Percentiles rank a stretch among this genome's conserved stretches.
Conservation (phyloP, 2,888 invertebrate genomes). For the Falcaria lacertinaria region DNA sequence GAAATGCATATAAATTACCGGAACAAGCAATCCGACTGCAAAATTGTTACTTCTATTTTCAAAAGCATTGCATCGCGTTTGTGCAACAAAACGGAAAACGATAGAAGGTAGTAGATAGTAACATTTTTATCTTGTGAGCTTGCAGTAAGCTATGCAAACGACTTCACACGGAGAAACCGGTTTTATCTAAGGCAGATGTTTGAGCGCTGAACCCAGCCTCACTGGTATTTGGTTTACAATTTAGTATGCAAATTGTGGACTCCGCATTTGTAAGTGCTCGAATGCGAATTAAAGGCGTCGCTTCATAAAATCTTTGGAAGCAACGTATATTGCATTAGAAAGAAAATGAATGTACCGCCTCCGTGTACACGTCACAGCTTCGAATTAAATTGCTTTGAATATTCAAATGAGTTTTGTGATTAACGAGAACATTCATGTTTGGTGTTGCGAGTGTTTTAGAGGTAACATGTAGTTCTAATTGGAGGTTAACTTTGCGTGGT, state of each 20-base stretch:
- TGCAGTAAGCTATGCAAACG: conserved; percentile 47
- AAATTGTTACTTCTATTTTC: conserved; percentile 21
- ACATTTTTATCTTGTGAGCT: conserved; percentile 43
- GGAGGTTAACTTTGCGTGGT: conserved; percentile 37
- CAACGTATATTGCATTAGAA: conserved; percentile 41
- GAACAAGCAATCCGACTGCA: conserved; percentile 10
- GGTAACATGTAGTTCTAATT: conserved; percentile 35
- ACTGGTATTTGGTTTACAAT: conserved; percentile 62
- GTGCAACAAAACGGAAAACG: conserved; percentile 18
- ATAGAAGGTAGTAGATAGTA: conserved; percentile 39
- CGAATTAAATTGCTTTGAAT: conserved; percentile 47
- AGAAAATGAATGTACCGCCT: conserved; percentile 37
- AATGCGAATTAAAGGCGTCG: conserved; percentile 48
- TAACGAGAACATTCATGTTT: conserved; percentile 42
- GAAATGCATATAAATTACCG: conserved; percentile 12
- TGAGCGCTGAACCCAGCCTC: conserved; percentile 27
- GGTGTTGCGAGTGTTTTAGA: conserved; percentile 31
- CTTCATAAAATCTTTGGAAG: conserved; percentile 46
- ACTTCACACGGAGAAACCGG: conserved; percentile 39
- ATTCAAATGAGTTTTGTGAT: conserved; percentile 56
- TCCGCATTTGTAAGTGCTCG: conserved; percentile 51
- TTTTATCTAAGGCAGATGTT: conserved; percentile 53
- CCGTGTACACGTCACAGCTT: conserved; percentile 23
- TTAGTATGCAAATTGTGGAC: conserved; percentile 62
- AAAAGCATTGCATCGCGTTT: conserved; percentile 7